These are phyloP conservation scores for Tortricodes alternella DNA, from an alignment of 2,888 invertebrate genomes.

Conservation along the genomic window DNA sequence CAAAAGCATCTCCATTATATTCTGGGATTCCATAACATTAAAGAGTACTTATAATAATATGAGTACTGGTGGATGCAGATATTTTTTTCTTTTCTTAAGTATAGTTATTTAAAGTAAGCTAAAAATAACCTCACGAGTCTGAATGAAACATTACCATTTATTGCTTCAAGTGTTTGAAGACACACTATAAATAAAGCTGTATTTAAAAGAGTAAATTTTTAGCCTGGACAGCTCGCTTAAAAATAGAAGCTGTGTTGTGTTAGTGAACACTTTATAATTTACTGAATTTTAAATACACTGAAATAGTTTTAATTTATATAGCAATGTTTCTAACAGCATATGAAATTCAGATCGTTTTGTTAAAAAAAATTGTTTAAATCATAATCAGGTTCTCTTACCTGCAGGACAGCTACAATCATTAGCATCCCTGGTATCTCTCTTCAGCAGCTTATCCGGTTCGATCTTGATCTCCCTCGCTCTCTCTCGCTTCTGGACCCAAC, in stretches of 20 bases:
- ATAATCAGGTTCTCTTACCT: slow-evolving; percentile 53
- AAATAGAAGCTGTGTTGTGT: neutral
- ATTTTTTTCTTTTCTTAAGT: too few relatives aligned
- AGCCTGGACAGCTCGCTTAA: slow-evolving; percentile 2
- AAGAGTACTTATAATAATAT: too few relatives aligned
- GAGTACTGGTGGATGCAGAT: too few relatives aligned
- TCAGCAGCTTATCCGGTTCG: slow-evolving; percentile 48
- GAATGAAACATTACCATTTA: slow-evolving; percentile 1
- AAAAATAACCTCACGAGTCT: neutral
- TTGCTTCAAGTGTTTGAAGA: slow-evolving; percentile 23
- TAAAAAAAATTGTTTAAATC: neutral
- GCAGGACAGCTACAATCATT: slow-evolving; percentile 73
- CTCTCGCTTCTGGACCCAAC: slow-evolving; percentile 42
- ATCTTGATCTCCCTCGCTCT: slow-evolving; percentile 33
- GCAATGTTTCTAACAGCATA: too few relatives aligned
- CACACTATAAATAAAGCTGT: slow-evolving; percentile 17
- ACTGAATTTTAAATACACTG: too few relatives aligned
- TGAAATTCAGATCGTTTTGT: neutral
- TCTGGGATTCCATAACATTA: too few relatives aligned
- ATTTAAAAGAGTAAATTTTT: slow-evolving; percentile 14
- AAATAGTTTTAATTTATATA: too few relatives aligned
- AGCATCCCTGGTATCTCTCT: slow-evolving; percentile 62
- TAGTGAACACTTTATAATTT: neutral
- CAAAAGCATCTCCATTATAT: too few relatives aligned
- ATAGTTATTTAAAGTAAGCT: too few relatives aligned